Evolutionary conservation across 2,888 invertebrate genomes (phyloP).

Genomic region (Microctonus brassicae): DNA sequence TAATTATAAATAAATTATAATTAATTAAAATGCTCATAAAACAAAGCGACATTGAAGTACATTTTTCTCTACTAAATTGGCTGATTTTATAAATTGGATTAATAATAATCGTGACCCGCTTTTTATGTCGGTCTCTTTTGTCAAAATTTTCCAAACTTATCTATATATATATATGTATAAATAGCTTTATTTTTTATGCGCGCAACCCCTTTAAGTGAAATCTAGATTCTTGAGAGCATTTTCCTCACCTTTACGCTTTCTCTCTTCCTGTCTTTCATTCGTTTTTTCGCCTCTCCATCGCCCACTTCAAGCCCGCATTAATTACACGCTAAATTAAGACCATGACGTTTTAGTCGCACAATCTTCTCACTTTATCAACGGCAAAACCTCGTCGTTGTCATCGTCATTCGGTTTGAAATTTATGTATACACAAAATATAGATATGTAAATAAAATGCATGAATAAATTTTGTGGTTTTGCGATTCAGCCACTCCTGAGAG

Average conservation of each 20-base stretch:
- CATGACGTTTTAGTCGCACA: conserved; percentile 16
- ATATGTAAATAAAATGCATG: not conserved
- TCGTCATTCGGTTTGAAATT: conserved; percentile 16
- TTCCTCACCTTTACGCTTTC: not conserved
- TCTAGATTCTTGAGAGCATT: conserved; percentile 33
- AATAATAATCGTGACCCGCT: conserved; percentile 9
- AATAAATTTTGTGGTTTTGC: not conserved
- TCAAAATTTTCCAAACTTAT: not conserved
- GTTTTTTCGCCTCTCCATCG: not conserved
- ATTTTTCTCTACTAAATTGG: too few species aligned
- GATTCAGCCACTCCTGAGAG: not conserved
- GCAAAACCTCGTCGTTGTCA: conserved; percentile 12
- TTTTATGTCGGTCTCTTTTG: not conserved
- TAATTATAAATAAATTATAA: not conserved
- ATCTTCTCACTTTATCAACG: conserved; percentile 45
- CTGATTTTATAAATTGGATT: not conserved
- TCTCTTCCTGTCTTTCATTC: not conserved
- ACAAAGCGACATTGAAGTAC: not conserved
- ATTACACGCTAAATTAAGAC: conserved; percentile 42
- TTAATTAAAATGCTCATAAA: not conserved
- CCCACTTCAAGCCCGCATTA: conserved; percentile 37
- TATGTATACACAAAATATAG: not conserved
- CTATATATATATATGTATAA: not conserved
- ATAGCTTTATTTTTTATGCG: not conserved
- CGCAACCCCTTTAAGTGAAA: conserved; percentile 35